Evolutionary conservation across 2,888 invertebrate genomes (phyloP).

Genomic region (Tinea pellionella): DNA sequence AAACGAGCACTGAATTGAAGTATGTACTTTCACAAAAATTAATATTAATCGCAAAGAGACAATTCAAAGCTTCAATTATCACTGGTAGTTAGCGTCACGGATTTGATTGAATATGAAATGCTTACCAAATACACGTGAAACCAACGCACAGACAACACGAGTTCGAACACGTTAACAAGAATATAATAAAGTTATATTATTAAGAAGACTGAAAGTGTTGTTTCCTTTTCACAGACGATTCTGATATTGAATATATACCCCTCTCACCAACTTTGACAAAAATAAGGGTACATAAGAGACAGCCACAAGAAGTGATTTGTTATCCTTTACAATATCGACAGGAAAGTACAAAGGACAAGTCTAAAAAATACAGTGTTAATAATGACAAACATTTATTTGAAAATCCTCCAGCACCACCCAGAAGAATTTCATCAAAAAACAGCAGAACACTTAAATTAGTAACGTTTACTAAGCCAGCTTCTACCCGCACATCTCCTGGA

Average conservation of each 20-base stretch:
- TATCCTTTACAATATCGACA: constrained; percentile 50
- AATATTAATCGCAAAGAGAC: constrained; percentile 6
- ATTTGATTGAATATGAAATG: neutral
- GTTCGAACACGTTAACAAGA: constrained; percentile 36
- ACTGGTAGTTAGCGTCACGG: constrained; percentile 20
- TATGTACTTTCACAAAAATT: constrained; percentile 18
- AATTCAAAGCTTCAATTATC: neutral
- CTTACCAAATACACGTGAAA: constrained; percentile 22
- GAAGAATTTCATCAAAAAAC: constrained; percentile 79
- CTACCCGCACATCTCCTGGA: constrained; percentile 34
- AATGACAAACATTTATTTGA: constrained; percentile 19
- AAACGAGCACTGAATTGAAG: constrained; percentile 37
- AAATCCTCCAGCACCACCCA: constrained; percentile 78
- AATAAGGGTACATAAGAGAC: constrained; percentile 80
- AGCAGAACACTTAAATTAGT: constrained; percentile 76
- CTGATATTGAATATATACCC: constrained; percentile 85
- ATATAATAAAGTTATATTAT: constrained; percentile 17
- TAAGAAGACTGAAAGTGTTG: neutral
- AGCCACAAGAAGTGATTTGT: constrained; percentile 69
- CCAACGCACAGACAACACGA: constrained; percentile 49
- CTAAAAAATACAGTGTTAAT: constrained; percentile 13
- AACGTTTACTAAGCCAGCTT: constrained; percentile 59
- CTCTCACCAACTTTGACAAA: constrained; percentile 84
- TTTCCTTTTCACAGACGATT: constrained; percentile 74
- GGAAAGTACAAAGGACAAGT: constrained; percentile 20